These are phyloP conservation scores for Pollimyrus isidori DNA, from an alignment of 2,113 vertebrate genomes.

Conservation along the genomic window DNA sequence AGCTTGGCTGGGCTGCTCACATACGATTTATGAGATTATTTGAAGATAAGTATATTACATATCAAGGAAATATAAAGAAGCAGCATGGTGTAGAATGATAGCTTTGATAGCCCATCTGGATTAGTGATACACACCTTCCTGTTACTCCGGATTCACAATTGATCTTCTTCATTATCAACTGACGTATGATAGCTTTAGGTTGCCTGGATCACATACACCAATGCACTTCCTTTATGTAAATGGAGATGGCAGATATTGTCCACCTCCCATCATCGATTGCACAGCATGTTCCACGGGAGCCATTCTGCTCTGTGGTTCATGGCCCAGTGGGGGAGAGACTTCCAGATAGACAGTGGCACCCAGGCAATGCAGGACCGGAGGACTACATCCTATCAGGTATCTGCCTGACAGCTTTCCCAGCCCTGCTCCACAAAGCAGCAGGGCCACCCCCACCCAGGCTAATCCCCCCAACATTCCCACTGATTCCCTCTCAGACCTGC, in stretches of 20 bases:
- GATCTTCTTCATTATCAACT: slow-evolving; percentile 36
- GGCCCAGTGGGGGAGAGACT: background rate
- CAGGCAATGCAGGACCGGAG: slow-evolving; percentile 16
- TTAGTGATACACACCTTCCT: background rate
- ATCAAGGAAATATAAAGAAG: background rate
- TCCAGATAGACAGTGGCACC: slow-evolving; percentile 15
- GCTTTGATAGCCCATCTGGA: background rate
- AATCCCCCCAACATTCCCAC: slow-evolving; percentile 28
- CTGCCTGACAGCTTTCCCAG: slow-evolving; percentile 48
- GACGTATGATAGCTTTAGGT: slow-evolving; percentile 36
- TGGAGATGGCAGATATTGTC: slow-evolving; percentile 33
- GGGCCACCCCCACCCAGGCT: slow-evolving; percentile 20
- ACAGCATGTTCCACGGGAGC: background rate
- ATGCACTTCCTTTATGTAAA: slow-evolving; percentile 35
- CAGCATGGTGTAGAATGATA: background rate
- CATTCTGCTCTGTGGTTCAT: background rate
- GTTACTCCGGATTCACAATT: slow-evolving; percentile 7
- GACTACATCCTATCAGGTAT: slow-evolving; percentile 36
- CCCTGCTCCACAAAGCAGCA: slow-evolving; percentile 16
- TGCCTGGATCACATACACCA: slow-evolving; percentile 30
- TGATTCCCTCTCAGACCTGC: slow-evolving; percentile 46
- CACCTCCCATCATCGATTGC: slow-evolving; percentile 25
- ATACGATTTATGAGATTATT: background rate
- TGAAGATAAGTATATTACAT: background rate
- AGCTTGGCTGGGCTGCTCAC: background rate